A percentile compares a stretch with the other conserved stretches of the same genome.
phyloP scores from a whole-genome alignment of 2,113 vertebrate genomes.

The Aptenodytes patagonicus region DNA sequence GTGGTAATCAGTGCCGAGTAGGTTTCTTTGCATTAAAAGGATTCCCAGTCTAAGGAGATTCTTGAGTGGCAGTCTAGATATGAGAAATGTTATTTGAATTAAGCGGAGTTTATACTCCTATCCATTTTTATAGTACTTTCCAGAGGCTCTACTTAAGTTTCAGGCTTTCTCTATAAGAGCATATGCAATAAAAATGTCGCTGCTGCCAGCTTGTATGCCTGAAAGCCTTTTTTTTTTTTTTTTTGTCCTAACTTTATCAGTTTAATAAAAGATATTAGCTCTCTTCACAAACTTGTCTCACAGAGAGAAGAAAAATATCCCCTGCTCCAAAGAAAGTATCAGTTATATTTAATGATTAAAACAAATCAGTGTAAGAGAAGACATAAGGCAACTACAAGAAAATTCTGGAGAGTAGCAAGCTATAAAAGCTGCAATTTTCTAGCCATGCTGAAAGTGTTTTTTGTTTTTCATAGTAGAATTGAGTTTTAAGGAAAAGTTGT shows the following conservation, averaged over 20 bases:
- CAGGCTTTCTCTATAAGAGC: background rate
- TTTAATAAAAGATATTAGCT: conserved; percentile 29
- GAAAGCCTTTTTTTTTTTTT: background rate
- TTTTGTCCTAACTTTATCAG: conserved; percentile 3
- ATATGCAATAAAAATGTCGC: background rate
- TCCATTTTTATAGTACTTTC: background rate
- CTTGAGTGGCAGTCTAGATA: background rate
- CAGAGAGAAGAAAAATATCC: background rate
- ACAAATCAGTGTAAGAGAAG: background rate
- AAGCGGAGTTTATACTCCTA: background rate
- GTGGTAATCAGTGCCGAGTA: background rate
- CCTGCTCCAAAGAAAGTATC: background rate
- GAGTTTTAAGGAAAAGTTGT: background rate
- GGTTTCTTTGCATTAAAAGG: background rate
- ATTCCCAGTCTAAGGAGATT: background rate
- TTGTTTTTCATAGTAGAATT: background rate
- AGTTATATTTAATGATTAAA: background rate
- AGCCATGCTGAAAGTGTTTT: background rate
- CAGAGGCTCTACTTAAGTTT: background rate
- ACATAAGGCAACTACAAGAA: background rate
- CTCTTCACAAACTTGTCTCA: background rate
- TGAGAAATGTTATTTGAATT: background rate
- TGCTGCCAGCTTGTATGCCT: background rate
- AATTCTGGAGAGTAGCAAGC: background rate
- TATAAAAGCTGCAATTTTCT: background rate